Base-by-base conservation (phyloP, 2,113 vertebrate species). In the Protobothrops mucrosquamatus region DNA sequence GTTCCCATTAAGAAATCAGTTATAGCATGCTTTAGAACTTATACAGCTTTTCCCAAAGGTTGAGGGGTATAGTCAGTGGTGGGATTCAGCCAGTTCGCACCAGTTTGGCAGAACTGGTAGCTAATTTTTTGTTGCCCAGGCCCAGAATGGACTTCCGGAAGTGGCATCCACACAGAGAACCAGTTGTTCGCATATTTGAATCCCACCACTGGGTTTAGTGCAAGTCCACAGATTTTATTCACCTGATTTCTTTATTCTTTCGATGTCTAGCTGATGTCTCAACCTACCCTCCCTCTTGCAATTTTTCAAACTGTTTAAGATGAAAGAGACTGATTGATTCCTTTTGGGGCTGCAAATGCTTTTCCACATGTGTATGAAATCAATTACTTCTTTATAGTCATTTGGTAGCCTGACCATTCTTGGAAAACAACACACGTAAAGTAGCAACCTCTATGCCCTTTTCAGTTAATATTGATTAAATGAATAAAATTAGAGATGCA, bases 201-300 rank as follows among this genome's bases (percentile, higher is more conserved):
- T 51, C 48, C 48, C 8, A 51, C 8, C 8, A 51, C 9, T 51
- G 8, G 8, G 48, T 51, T 9, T 81, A 34, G 26, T 39, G 10
- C 18, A 88, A 88, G 56, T 55, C 85, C 9, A 15, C 48, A 48
- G 24, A 57, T 56, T 92, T 57, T 57, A 89, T 89, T 57, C 74
- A 54, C 18, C 87, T 57, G 20, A 89, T 92, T 57, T 92, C n/a
- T 74, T 92, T 92, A 92, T 39, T 55, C 14, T 92, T 89, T 81
- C 74, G 22, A 43, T 3, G 22, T 43, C 26, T 87, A 81, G 52
- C 26, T 85, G 51, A 14, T 39, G 51, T 56, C 61, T n/a, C 87
- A 56, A 52, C 87, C 85, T 26, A 52, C 61, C 87, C 64, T 51
- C 24, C 61, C 39, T 48, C 64, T 85, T 89, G 39, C 64, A 89